phyloP scores from a whole-genome alignment of 1,140 invertebrate species.

The Drosophila sechellia region DNA sequence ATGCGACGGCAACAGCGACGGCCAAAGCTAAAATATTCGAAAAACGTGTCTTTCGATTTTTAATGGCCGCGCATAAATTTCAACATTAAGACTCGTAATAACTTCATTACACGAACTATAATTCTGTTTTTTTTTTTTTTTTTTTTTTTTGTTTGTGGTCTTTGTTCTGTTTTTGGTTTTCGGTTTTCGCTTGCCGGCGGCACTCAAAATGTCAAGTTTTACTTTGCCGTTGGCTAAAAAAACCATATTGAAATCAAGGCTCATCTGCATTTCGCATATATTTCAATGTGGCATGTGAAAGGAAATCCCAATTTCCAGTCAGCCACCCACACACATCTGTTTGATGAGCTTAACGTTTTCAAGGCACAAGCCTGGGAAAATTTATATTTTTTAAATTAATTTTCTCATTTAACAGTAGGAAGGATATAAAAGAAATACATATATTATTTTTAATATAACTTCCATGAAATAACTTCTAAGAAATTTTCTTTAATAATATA shows the following conservation, averaged over 20 bases:
- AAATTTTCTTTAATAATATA: no score
- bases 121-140: conserved; percentile 50
- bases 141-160: conserved; percentile 28
- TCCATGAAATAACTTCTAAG: no score
- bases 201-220: conserved; percentile 44
- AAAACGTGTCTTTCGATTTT: conserved; percentile 82
- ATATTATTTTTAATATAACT: no score
- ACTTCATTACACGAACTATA: conserved; percentile 82
- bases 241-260: conserved; percentile 35
- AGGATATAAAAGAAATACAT: no score
- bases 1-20: conserved; percentile 67
- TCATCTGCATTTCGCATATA: conserved; percentile 28
- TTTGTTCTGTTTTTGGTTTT: conserved; percentile 25
- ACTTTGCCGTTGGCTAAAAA: conserved; percentile 27
- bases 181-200: conserved; percentile 34
- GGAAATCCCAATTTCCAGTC: conserved; percentile 7
- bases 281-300: conserved; percentile 15
- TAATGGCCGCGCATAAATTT: conserved; percentile 80
- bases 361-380: not conserved
- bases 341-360: not conserved
- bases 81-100: conserved; percentile 81
- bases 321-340: conserved; percentile 2
- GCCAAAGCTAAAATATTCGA: conserved; percentile 73
- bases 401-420: no score
- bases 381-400: no score